phyloP scores from a whole-genome alignment of 2,888 invertebrate species.

The Pardosa pseudoannulata region DNA sequence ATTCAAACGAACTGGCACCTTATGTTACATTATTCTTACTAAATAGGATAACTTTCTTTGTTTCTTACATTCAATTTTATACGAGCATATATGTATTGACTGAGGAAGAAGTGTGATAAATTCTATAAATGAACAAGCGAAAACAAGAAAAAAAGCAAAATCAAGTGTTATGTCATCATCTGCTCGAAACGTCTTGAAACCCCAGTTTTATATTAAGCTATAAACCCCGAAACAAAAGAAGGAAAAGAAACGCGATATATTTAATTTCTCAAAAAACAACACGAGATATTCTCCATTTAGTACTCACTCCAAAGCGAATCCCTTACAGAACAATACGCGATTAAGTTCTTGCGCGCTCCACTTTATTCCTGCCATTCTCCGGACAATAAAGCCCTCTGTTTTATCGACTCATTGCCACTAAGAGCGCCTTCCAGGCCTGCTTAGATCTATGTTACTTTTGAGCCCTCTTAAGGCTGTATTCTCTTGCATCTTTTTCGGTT shows the following conservation, averaged over 20 bases:
- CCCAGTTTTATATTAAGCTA: background rate
- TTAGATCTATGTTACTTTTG: conserved; percentile 17
- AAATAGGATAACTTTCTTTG: too few species aligned
- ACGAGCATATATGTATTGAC: too few species aligned
- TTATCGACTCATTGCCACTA: background rate
- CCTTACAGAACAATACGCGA: conserved; percentile 5
- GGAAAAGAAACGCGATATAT: background rate
- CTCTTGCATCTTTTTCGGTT: background rate
- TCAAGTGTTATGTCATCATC: background rate
- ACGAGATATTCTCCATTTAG: background rate
- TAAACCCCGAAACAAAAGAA: background rate
- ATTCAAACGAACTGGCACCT: too few species aligned
- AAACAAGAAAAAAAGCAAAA: background rate
- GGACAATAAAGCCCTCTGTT: conserved; percentile 19
- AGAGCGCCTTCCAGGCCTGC: background rate
- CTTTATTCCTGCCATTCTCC: conserved; percentile 2
- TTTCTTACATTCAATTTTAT: too few species aligned
- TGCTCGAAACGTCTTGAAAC: background rate
- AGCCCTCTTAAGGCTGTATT: background rate
- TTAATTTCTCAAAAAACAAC: background rate
- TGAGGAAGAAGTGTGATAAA: too few species aligned
- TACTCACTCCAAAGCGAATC: background rate
- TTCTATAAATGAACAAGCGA: too few species aligned
- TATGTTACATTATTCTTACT: too few species aligned
- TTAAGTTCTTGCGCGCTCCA: conserved; percentile 15